phyloP scores from a whole-genome alignment of 2,797 vertebrate genomes.

The Gadopsis marmoratus region DNA sequence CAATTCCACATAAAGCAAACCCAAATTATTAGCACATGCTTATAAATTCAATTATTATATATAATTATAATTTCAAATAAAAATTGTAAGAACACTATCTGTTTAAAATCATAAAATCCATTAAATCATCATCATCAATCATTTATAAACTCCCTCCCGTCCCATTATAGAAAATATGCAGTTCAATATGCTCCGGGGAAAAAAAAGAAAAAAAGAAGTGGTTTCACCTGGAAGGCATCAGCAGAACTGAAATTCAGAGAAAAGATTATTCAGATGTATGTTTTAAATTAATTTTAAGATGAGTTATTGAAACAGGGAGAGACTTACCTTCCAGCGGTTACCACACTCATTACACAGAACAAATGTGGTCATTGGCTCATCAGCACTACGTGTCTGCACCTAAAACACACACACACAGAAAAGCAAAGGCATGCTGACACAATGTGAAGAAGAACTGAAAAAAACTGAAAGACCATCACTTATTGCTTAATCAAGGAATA shows the following conservation, averaged over 20 bases:
- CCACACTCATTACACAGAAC: constrained; percentile 98
- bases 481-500: no score
- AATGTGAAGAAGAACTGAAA: no score
- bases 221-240: constrained; percentile 71
- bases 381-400: constrained; percentile 98
- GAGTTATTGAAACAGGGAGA: background rate
- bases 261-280: constrained; percentile 5
- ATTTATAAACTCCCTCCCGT: constrained; percentile 43
- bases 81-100: constrained; percentile 66
- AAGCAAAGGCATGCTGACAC: background rate
- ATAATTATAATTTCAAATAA: constrained; percentile 60
- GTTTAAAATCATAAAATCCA: background rate
- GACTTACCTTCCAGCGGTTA: constrained; percentile 97
- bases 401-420: constrained; percentile 68
- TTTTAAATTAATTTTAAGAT: background rate
- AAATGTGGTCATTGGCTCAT: constrained; percentile 99
- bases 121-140: constrained; percentile 65
- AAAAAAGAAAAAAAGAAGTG: constrained; percentile 13
- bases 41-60: constrained; percentile 50
- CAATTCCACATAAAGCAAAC: constrained; percentile 46
- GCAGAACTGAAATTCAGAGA: constrained; percentile 84
- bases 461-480: no score
- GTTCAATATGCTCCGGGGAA: constrained; percentile 35
- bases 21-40: constrained; percentile 65
- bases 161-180: constrained; percentile 59